Evolutionary conservation across 2,113 vertebrate species (phyloP), one percentile per base, ranked within the genome.

Genomic region (Hymenochirus boettgeri): DNA sequence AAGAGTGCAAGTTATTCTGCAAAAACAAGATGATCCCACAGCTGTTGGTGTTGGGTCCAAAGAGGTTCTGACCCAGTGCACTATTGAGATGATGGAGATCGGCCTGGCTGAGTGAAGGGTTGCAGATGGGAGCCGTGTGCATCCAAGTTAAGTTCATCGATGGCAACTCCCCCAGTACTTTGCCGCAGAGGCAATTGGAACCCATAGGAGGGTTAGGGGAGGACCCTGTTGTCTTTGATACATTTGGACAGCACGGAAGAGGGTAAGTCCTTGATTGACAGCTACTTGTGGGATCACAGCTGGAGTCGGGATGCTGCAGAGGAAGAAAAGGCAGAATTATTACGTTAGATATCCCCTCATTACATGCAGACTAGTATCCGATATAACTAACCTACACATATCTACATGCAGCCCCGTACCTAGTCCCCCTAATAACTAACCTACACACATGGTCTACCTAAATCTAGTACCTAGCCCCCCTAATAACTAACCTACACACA

Each of bases 111-210:
- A 87, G 83, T 1, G 84, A 76, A 0, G 87, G 88, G 50, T 88
- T 90, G 48, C 80, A 82, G 72, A 93, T 88, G 7, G 93, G 91
- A 15, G 86, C 70, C 0, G 82, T 74, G 17, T 93, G 91, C 64
- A 89, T 87, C 92, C 89, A 92, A 0, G 92, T 91, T 53, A 90
- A 73, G 70, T 86, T 89, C 29, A 90, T 82, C 62, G 86, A 75
- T 2, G 88, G 85, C 79, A 77, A 83, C 5, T 75, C 74, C 22
- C 71, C 17, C 56, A 72, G 42, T 9, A 59, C 62, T 52, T 70
- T 63, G 45, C 53, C 35, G 5, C 55, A 58, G 29, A 35, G 3
- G 12, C 46, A 69, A 31, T 60, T 57, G 1, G 56, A 21, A 5
- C 27, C 21, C 13, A 27, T 4, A 1, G 26, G 47, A n/a, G 10